These are phyloP conservation scores for Darevskia mixta DNA, from an alignment of 2,797 vertebrate species.

Conservation along the genomic window DNA sequence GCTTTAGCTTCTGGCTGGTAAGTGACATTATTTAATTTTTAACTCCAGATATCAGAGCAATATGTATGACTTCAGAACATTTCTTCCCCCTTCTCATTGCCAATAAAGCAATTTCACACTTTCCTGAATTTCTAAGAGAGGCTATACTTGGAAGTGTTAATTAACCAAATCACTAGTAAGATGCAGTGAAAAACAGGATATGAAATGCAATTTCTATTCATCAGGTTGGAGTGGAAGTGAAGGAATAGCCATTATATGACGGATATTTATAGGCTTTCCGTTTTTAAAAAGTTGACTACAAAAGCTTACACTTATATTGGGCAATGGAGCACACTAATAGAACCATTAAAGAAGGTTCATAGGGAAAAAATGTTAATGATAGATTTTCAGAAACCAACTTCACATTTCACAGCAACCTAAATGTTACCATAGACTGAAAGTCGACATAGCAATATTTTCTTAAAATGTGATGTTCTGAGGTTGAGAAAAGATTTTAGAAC, in stretches of 20 bases:
- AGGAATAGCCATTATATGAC: conserved; percentile 48
- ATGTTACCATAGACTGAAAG: not conserved
- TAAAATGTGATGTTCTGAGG: not conserved
- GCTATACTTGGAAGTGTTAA: conserved; percentile 73
- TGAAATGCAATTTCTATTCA: conserved; percentile 58
- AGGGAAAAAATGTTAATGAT: not conserved
- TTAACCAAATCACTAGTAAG: conserved; percentile 73
- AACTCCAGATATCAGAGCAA: conserved; percentile 44
- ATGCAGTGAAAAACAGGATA: conserved; percentile 58
- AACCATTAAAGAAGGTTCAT: conserved; percentile 19
- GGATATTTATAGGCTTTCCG: conserved; percentile 48
- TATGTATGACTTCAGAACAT: conserved; percentile 55
- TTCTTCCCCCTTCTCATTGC: conserved; percentile 69
- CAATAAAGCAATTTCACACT: conserved; percentile 76
- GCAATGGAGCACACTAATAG: not conserved
- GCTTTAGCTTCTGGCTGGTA: conserved; percentile 41
- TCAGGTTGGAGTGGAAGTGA: conserved; percentile 56
- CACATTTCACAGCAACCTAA: not conserved
- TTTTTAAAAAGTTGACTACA: conserved; percentile 34
- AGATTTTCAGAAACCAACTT: not conserved
- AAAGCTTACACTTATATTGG: conserved; percentile 26
- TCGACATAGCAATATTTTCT: not conserved
- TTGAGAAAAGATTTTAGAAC: not conserved
- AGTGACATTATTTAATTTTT: conserved; percentile 61
- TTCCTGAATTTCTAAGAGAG: conserved; percentile 68